Evolutionary conservation across 2,113 vertebrate species (phyloP).

Genomic region (Dasyurus viverrinus): DNA sequence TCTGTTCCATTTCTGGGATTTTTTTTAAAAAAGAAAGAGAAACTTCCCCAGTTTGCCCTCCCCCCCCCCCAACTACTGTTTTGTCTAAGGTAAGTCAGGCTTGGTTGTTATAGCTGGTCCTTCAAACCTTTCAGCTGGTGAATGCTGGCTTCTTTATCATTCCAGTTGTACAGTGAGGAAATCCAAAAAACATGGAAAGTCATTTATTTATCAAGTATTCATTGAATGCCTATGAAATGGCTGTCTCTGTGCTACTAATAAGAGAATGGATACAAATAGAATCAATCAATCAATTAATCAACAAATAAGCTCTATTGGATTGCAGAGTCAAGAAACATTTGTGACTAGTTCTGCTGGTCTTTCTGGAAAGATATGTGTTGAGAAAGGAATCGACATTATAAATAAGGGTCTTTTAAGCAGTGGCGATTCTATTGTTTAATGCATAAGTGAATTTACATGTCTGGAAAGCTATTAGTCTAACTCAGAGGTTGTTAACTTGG

Average conservation of each 20-base stretch:
- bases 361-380: neutral
- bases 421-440: neutral
- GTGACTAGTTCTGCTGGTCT: neutral
- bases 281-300: neutral
- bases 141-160: neutral
- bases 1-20: neutral
- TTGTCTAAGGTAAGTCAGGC: neutral
- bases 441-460: neutral
- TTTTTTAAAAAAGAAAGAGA: neutral
- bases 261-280: neutral
- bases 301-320: neutral
- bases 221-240: neutral
- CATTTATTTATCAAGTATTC: neutral
- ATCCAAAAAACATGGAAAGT: neutral
- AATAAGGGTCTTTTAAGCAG: neutral
- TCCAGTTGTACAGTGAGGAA: neutral
- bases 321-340: neutral
- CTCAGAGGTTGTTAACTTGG: neutral
- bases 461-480: neutral
- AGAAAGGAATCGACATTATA: neutral
- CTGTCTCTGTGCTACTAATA: neutral
- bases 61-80: neutral
- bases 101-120: neutral
- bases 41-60: neutral
- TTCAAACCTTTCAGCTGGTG: constrained; percentile 16